Percentiles rank a stretch among this genome's conserved stretches.
Conservation (phyloP, 2,888 invertebrate genomes). For the Gonocerus acuteangulatus region DNA sequence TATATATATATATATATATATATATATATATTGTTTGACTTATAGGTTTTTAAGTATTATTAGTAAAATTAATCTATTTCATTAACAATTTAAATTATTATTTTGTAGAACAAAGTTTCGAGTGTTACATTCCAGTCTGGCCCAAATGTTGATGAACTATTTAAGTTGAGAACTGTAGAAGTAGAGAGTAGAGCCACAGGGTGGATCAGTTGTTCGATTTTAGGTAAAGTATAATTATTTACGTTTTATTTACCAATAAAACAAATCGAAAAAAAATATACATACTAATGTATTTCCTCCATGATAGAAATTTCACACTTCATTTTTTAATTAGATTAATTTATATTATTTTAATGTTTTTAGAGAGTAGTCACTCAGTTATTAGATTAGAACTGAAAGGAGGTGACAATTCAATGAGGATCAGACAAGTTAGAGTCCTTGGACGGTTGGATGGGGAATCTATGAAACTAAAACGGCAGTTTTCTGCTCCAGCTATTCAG, state of each 20-base stretch:
- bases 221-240: slow-evolving; percentile 52
- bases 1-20: too few relatives aligned
- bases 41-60: too few relatives aligned
- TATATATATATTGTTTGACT: too few relatives aligned
- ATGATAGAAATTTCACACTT: neutral
- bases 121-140: slow-evolving; percentile 79
- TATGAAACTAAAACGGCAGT: slow-evolving; percentile 46
- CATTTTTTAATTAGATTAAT: neutral
- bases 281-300: too few relatives aligned
- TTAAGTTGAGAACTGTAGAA: slow-evolving; percentile 72
- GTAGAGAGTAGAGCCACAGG: slow-evolving; percentile 76
- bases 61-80: too few relatives aligned
- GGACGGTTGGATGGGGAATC: slow-evolving; percentile 56
- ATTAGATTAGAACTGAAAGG: slow-evolving; percentile 82
- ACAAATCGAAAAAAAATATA: too few relatives aligned
- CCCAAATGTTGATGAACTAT: slow-evolving; percentile 69
- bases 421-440: slow-evolving; percentile 70
- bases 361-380: slow-evolving; percentile 49
- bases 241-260: neutral
- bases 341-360: slow-evolving; percentile 14
- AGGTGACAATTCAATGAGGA: slow-evolving; percentile 79
- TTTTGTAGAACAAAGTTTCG: slow-evolving; percentile 76
- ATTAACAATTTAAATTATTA: too few relatives aligned
- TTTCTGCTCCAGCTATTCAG: slow-evolving; percentile 58
- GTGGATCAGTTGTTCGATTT: slow-evolving; percentile 82